These are phyloP conservation scores for Bovichtus diacanthus DNA, from an alignment of 2,797 vertebrate species.

Conservation along the genomic window DNA sequence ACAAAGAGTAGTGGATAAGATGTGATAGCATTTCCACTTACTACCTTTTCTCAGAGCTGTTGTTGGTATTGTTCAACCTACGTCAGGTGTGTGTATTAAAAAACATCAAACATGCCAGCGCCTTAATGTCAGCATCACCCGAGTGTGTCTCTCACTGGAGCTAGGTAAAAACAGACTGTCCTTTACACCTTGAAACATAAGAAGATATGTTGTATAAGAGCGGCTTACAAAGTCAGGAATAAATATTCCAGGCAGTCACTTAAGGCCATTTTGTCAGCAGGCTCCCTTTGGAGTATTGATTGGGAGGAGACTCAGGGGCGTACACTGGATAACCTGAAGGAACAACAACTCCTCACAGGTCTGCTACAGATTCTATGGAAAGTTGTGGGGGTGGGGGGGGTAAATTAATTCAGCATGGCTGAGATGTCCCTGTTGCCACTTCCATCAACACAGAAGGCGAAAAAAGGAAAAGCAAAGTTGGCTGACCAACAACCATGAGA, in stretches of 20 bases:
- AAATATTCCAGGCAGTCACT: not conserved
- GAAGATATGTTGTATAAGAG: not conserved
- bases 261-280: not conserved
- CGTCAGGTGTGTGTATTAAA: not conserved
- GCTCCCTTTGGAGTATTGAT: not conserved
- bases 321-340: not conserved
- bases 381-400: not conserved
- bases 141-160: not conserved
- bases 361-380: not conserved
- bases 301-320: not conserved
- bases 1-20: not conserved
- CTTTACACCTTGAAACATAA: not conserved
- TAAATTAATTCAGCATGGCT: not conserved
- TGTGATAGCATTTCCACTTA: not conserved
- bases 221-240: not conserved
- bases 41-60: not conserved
- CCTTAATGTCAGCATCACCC: not conserved
- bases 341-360: slow-evolving; percentile 14
- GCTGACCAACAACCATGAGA: not conserved
- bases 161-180: not conserved
- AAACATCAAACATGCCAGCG: not conserved
- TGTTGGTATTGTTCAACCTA: not conserved
- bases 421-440: slow-evolving; percentile 4
- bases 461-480: not conserved
- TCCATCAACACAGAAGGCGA: not conserved